Conservation (phyloP, 2,888 invertebrate species). For the Atethmia centrago region DNA sequence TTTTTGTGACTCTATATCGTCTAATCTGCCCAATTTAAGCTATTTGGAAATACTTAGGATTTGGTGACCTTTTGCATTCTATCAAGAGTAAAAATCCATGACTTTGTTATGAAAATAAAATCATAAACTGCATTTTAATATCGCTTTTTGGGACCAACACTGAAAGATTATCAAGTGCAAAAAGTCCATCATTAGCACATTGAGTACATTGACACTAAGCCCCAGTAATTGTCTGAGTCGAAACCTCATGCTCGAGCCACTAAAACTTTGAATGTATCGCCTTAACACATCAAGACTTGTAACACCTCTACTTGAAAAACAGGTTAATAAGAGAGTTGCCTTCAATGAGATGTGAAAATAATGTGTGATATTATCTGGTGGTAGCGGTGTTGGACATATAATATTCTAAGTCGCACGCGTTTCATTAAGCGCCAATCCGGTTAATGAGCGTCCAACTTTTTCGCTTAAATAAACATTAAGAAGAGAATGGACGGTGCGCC, state of each 20-base stretch:
- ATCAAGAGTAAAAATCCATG: not conserved
- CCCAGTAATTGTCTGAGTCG: constrained; percentile 52
- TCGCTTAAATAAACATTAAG: constrained; percentile 89
- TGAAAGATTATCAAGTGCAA: constrained; percentile 9
- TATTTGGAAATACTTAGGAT: not conserved
- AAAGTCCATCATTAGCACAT: constrained; percentile 67
- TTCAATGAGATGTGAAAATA: constrained; percentile 85
- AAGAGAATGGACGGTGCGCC: constrained; percentile 81
- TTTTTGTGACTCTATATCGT: not conserved
- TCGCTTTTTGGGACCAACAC: constrained; percentile 3
- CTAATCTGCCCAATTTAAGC: not conserved
- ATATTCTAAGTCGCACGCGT: constrained; percentile 80
- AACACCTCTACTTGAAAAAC: constrained; percentile 82
- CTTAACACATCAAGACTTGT: constrained; percentile 76
- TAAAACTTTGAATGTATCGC: constrained; percentile 80
- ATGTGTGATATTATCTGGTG: constrained; percentile 83
- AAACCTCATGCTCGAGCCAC: constrained; percentile 65
- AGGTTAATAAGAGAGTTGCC: constrained; percentile 79
- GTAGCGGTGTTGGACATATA: constrained; percentile 71
- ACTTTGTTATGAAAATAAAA: constrained; percentile 8
- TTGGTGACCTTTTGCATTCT: not conserved
- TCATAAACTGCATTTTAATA: constrained; percentile 14
- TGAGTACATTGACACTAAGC: constrained; percentile 68
- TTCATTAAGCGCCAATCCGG: constrained; percentile 86
- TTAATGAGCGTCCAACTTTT: constrained; percentile 87